Evolutionary conservation across 2,113 vertebrate species (phyloP).

Genomic region (Lophura nycthemera): DNA sequence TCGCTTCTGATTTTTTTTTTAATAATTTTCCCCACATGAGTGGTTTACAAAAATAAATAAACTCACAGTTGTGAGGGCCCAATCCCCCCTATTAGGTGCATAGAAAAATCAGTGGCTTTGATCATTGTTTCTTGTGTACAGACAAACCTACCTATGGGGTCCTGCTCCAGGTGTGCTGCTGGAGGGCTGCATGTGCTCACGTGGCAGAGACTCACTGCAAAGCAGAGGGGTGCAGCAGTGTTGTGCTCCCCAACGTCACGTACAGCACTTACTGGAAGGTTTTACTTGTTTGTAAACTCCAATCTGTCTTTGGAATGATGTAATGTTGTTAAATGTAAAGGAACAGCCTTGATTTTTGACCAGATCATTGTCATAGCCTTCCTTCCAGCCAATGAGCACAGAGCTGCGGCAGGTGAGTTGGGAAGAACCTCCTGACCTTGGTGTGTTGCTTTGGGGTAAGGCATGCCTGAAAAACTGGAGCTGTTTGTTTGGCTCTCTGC

Average conservation of each 20-base stretch:
- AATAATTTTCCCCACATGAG: background rate
- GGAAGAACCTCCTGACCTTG: background rate
- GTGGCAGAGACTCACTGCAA: background rate
- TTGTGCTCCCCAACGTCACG: accelerated
- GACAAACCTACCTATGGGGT: background rate
- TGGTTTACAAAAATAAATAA: background rate
- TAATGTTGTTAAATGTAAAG: background rate
- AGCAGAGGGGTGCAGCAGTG: accelerated
- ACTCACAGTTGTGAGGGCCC: background rate
- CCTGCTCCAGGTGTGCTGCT: background rate
- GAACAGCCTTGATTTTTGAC: background rate
- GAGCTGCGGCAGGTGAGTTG: background rate
- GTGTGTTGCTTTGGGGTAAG: background rate
- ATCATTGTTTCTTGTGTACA: background rate
- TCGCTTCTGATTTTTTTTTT: background rate
- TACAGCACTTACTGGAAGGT: background rate
- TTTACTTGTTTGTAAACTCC: background rate
- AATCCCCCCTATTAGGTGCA: background rate
- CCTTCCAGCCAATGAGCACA: background rate
- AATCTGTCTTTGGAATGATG: background rate
- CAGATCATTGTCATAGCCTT: background rate
- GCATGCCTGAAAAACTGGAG: accelerated
- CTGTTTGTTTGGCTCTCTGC: background rate
- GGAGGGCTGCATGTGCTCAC: accelerated
- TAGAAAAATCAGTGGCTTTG: background rate